Evolutionary conservation across 2,113 vertebrate genomes (phyloP).

Genomic region (Thryonomys swinderianus): DNA sequence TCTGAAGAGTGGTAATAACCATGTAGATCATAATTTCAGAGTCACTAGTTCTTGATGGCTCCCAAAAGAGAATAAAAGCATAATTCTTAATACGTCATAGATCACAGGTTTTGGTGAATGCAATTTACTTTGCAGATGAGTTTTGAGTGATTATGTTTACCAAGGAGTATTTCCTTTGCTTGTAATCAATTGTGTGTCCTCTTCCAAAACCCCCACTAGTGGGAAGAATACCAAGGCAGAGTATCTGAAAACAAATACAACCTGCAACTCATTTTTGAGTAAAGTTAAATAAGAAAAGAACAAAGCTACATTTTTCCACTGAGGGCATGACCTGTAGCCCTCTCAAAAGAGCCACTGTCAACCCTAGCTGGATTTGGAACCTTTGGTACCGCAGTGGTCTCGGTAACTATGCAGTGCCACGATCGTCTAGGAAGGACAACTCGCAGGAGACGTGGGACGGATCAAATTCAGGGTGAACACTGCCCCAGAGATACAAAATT

Average conservation of each 20-base stretch:
- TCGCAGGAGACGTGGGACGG: neutral
- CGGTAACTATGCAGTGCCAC: neutral
- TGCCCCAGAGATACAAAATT: neutral
- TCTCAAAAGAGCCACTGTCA: neutral
- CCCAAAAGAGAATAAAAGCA: neutral
- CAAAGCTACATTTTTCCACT: accelerated
- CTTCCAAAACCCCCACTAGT: neutral
- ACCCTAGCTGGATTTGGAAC: accelerated
- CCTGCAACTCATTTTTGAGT: neutral
- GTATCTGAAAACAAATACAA: neutral
- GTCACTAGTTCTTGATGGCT: no score
- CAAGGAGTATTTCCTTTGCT: neutral
- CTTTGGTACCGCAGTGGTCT: neutral
- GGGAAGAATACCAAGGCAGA: neutral
- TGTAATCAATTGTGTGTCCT: neutral
- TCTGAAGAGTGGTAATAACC: neutral
- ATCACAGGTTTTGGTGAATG: neutral
- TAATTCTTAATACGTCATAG: neutral
- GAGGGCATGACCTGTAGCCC: neutral
- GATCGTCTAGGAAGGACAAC: neutral
- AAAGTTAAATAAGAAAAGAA: neutral
- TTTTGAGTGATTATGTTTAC: slow-evolving; percentile 16
- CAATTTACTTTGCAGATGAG: neutral
- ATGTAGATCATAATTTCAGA: neutral
- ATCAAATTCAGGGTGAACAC: neutral